Base-by-base conservation (phyloP, 1,140 invertebrate species). In the Bathynomus jamesi region DNA sequence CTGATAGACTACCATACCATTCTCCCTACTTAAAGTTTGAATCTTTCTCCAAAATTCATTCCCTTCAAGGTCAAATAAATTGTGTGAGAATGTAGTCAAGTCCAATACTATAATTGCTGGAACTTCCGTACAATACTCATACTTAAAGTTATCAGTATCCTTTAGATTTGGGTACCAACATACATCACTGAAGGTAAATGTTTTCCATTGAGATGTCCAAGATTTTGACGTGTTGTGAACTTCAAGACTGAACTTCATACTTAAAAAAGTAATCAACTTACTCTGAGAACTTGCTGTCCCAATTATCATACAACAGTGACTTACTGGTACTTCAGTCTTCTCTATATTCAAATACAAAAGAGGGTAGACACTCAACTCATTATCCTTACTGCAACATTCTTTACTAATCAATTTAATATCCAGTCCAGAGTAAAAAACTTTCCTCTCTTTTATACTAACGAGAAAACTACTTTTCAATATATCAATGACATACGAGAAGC, bases 31-130 rank as follows among this genome's bases (percentile, higher is more conserved):
- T 13, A 74, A 31, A 13, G 27, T 17, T 61, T 74, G 72, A 8
- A 61, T 61, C 3, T 24, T 3, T 0, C 32, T 61, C 72, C 72
- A 74, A 24, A 74, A n/a, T 60, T 74, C 72, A 64, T 67, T 31
- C 21, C 17, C 27, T 17, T 74, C 69, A 11, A 67, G 31, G 25
- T 64, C 68, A 40, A 53, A 53, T 53, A 53, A 17, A 53, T 3
- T 17, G 21, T 11, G 13, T 53, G 40, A 53, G 21, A 53, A 53
- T 53, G 13, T 2, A 17, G 2, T 53, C n/a, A 70, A 70, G 27
- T 28, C 60, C 2, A 31, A 40, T 24, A 17, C 30, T 13, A 65
- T 65, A 46, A 70, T 10, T 24, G 24, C 25, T 25, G 32, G 4
- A 4, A 73, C 13, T 61, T 61, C 66, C 1, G 70, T 24, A 17